Base-by-base conservation (phyloP, 1,140 invertebrate species). In the Meloidogyne chitwoodi region DNA sequence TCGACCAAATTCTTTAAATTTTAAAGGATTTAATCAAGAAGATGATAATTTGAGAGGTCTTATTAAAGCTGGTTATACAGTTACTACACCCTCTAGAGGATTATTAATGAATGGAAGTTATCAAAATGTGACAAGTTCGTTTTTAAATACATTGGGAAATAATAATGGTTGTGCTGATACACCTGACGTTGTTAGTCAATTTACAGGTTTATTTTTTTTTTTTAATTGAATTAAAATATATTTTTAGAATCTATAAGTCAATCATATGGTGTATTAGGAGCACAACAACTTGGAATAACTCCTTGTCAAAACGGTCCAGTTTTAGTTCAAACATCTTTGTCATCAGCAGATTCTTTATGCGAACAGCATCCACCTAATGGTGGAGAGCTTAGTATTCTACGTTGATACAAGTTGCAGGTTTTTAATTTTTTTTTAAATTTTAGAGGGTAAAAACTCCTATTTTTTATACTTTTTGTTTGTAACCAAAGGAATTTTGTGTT, bases 201-300 rank as follows among this genome's bases (percentile, higher is more conserved):
- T 73, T 12, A 22, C 48, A 29, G 70, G 70, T 73, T 34, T 63
- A 31, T 48, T 38, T 24, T 19, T 12, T 56, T 56, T 56, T 56
- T 56, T n/a, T n/a, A n/a, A 1, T 56, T 48, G 14, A 4, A 5
- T 11, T 41, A 19, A 22, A 56, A 8, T 56, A n/a, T 56, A 2
- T 56, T 5, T 56, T 56, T 56, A 44, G 41, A 44, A 44, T 56
- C 34, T 4, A 38, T 56, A 6, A n/a, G 48, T 22, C 48, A 56
- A 22, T 56, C 71, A 16, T 73, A 34, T 64, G 56, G 71, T 11
- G 71, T 73, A 19, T 22, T 73, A 14, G 64, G 61, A 14, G 71
- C 71, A n/a, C 71, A 73, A 34, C 38, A 73, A 64, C 26, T 48
- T 12, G 71, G 71, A 64, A 19, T 73, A 34, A 73, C 71, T 29